phyloP scores from a whole-genome alignment of 2,797 vertebrate species.

The Scolopax rusticola region DNA sequence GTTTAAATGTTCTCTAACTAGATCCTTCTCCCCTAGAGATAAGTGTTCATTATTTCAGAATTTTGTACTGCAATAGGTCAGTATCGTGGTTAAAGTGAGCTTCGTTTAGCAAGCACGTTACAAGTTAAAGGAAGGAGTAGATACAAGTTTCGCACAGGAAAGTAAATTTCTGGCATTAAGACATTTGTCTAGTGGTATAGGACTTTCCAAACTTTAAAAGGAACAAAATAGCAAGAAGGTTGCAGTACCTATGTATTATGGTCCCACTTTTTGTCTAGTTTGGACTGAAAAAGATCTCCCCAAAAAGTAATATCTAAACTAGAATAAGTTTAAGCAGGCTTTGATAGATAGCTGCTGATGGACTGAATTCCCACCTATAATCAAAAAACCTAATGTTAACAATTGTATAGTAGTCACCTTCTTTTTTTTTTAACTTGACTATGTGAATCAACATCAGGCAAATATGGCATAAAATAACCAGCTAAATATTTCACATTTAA shows the following conservation, averaged over 20 bases:
- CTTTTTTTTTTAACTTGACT: not conserved
- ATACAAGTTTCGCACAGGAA: not conserved
- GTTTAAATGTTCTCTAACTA: not conserved
- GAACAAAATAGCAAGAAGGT: not conserved
- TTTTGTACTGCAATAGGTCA: not conserved
- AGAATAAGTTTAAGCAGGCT: not conserved
- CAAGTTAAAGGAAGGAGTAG: not conserved
- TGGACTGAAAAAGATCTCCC: not conserved
- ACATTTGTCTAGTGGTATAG: not conserved
- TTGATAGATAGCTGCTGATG: not conserved
- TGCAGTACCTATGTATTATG: not conserved
- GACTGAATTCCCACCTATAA: not conserved
- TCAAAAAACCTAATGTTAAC: not conserved
- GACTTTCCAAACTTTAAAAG: not conserved
- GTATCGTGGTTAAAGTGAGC: not conserved
- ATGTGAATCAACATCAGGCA: not conserved
- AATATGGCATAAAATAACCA: not conserved
- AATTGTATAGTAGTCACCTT: not conserved
- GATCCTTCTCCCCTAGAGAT: not conserved
- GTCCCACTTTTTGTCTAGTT: not conserved
- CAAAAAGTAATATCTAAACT: not conserved
- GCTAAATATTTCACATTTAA: not conserved
- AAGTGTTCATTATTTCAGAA: not conserved
- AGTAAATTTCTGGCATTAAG: not conserved
- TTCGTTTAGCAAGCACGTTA: not conserved